phyloP scores from a whole-genome alignment of 2,888 invertebrate species.

The Habroteleia sp. region DNA sequence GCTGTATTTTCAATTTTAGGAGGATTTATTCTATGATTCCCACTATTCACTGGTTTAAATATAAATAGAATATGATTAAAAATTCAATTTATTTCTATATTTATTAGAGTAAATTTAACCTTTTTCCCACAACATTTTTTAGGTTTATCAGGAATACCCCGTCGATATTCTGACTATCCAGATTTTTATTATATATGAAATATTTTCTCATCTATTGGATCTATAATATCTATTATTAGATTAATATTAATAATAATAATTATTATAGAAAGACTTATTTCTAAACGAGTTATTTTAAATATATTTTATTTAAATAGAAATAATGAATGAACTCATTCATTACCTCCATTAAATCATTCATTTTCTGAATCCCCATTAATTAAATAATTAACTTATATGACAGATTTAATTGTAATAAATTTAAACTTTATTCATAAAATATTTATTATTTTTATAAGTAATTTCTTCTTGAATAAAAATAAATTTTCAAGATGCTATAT shows the following conservation, averaged over 20 bases:
- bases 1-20: constrained; percentile 90
- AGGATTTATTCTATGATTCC: constrained; percentile 88
- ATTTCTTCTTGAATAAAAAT: constrained; percentile 68
- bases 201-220: constrained; percentile 86
- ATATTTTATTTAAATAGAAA: constrained; percentile 82
- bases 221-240: constrained; percentile 84
- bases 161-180: constrained; percentile 89
- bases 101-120: constrained; percentile 89
- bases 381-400: constrained; percentile 83
- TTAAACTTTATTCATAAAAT: constrained; percentile 87
- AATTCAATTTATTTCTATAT: constrained; percentile 87
- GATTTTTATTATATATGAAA: constrained; percentile 86
- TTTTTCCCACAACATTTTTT: constrained; percentile 90
- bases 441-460: constrained; percentile 83
- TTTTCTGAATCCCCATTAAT: constrained; percentile 77
- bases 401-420: constrained; percentile 84
- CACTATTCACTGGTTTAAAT: constrained; percentile 89
- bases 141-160: constrained; percentile 87
- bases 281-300: constrained; percentile 81
- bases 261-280: constrained; percentile 84
- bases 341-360: constrained; percentile 65
- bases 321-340: constrained; percentile 83
- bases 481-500: constrained; percentile 83
- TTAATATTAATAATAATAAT: constrained; percentile 84
- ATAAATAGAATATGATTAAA: constrained; percentile 84